phyloP scores from a whole-genome alignment of 2,888 invertebrate genomes.

The Emmelina monodactyla region DNA sequence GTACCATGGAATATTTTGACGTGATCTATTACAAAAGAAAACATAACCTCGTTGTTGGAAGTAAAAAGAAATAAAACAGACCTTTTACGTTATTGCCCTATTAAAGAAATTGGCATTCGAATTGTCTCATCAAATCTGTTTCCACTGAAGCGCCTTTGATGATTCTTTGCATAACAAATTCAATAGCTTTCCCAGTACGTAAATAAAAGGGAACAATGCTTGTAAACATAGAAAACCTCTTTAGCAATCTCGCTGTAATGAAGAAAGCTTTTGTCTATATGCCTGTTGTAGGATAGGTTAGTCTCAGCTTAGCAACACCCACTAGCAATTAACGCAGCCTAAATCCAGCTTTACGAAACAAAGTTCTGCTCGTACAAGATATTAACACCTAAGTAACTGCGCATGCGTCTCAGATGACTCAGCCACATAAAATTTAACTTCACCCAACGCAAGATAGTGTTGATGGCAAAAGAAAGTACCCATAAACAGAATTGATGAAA shows the following conservation, averaged over 20 bases:
- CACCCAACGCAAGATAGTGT: conserved; percentile 44
- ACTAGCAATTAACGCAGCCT: background rate
- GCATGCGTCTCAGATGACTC: conserved; percentile 41
- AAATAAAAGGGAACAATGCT: too few relatives aligned
- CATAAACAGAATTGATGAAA: conserved; percentile 58
- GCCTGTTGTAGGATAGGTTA: too few relatives aligned
- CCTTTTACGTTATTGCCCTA: too few relatives aligned
- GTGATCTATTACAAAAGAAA: background rate
- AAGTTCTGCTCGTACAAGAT: background rate
- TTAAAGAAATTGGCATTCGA: too few relatives aligned
- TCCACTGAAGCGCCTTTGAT: too few relatives aligned
- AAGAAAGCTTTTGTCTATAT: background rate
- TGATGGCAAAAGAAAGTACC: conserved; percentile 48
- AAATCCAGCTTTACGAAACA: conserved; percentile 1
- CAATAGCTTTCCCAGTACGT: too few relatives aligned
- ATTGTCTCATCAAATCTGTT: too few relatives aligned
- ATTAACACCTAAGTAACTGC: conserved; percentile 1
- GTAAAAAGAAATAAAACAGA: too few relatives aligned
- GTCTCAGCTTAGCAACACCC: too few relatives aligned
- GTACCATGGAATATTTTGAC: background rate
- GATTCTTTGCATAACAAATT: too few relatives aligned
- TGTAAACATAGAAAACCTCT: background rate
- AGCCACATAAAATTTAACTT: conserved; percentile 55
- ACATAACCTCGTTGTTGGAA: too few relatives aligned
- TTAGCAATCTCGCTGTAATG: too few relatives aligned